Conservation (phyloP, 1,140 invertebrate genomes). For the Elysia chlorotica region DNA sequence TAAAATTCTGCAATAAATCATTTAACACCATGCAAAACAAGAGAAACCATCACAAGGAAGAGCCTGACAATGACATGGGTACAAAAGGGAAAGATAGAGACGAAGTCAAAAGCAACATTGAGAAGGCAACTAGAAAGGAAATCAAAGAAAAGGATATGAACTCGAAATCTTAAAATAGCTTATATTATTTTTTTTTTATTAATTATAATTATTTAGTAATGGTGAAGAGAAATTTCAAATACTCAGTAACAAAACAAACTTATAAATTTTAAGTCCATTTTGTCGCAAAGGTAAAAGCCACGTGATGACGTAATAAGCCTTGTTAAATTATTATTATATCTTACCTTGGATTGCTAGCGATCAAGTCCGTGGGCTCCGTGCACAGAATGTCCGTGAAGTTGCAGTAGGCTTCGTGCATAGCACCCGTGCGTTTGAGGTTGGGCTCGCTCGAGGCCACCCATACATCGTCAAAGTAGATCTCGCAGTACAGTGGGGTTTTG, state of each 20-base stretch:
- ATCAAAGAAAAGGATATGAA: neutral
- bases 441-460: neutral
- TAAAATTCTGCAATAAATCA: neutral
- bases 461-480: constrained; percentile 15
- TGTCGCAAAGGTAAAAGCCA: neutral
- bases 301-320: too few relatives aligned
- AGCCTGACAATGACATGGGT: neutral
- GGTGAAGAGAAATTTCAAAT: too few relatives aligned
- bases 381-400: neutral
- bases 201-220: too few relatives aligned
- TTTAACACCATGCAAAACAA: neutral
- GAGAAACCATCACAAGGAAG: neutral
- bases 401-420: constrained; percentile 8
- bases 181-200: too few relatives aligned
- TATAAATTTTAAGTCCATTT: neutral
- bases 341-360: neutral
- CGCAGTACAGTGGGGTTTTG: constrained; percentile 14
- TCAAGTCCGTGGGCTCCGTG: neutral
- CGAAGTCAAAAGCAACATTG: neutral
- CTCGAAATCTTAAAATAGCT: neutral
- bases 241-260: too few relatives aligned
- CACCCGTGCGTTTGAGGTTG: neutral
- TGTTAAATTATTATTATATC: constrained; percentile 1
- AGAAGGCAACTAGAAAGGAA: neutral
- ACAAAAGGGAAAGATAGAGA: neutral